A percentile compares a stretch with the other conserved stretches of the same genome.
Evolutionary conservation across 2,113 vertebrate genomes (phyloP).

Genomic region (Laticauda laticaudata): DNA sequence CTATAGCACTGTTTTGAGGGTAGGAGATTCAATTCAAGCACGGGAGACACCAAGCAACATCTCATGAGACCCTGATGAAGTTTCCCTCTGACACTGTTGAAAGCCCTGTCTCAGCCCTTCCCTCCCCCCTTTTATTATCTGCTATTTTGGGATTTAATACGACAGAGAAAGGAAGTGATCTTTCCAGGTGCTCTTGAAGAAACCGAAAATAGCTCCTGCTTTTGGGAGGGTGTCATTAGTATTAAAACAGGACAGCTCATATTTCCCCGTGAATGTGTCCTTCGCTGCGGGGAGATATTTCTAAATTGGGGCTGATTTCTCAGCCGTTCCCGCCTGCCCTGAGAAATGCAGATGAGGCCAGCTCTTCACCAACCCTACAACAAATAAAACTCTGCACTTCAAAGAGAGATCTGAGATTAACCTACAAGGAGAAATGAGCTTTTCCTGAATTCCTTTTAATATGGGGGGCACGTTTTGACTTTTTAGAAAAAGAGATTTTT

Average conservation of each 20-base stretch:
- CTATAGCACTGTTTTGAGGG: too few relatives aligned
- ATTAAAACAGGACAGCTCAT: neutral
- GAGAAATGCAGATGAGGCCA: neutral
- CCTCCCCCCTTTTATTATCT: neutral
- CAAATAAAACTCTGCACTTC: conserved; percentile 34
- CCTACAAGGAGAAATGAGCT: neutral
- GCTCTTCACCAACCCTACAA: neutral
- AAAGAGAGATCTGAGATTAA: conserved; percentile 21
- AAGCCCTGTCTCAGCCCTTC: neutral
- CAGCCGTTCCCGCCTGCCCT: neutral
- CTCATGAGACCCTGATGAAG: neutral
- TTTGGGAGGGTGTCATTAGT: conserved; percentile 5
- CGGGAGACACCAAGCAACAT: neutral
- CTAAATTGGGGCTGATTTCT: neutral
- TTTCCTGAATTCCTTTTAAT: neutral
- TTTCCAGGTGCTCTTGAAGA: conserved; percentile 32
- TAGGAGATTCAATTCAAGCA: neutral
- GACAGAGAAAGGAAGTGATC: neutral
- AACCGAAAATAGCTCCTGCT: conserved; percentile 8
- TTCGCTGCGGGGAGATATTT: neutral
- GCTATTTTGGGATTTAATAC: conserved; percentile 19
- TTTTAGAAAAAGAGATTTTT: neutral
- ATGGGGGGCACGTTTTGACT: neutral
- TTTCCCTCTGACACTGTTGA: neutral
- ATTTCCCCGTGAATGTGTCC: conserved; percentile 5